Base-by-base conservation (phyloP, 2,113 vertebrate genomes). In the Hypomesus transpacificus region DNA sequence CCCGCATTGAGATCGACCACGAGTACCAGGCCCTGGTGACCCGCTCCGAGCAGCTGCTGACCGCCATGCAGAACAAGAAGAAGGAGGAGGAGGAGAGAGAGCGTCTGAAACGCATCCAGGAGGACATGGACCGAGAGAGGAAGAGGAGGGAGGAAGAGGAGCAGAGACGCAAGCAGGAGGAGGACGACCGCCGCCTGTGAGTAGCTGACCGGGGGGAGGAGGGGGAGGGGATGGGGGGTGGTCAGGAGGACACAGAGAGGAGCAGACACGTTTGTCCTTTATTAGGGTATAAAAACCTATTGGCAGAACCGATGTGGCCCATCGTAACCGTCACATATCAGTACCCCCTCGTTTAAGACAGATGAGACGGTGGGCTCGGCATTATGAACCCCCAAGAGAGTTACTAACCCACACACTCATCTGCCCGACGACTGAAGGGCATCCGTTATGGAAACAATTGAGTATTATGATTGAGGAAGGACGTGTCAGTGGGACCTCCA, bases 21-120 rank as follows among this genome's bases (percentile, higher is more conserved):
- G 94, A 96, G 78, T 94, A 95, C 58, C 90, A 92, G 46, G 88
- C 89, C 0, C 88, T 98, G 61, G 94, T 98, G 68, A 92, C 71
- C 46, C 95, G 95, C 73, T 98, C 97, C 0, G 94, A 96, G 86
- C 84, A 92, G 28, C 95, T 99, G 71, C 93, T 99, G 60, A 88
- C 83, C 8, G 86, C 91, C 0, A 83, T 99, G 84, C 97, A 98
- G 89, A 96, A 95, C 80, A 96, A 94, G 83, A 98, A 95, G 50
- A 95, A 98, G 82, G 93, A 98, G 82, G 94, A 98, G 75, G 96
- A 98, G 68, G 97, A 98, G 87, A 89, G 94, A 0, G 96, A 96
- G 88, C 87, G 96, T 8, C 90, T 98, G 61, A 88, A 85, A 0
- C 93, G 86, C 22, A 98, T 99, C 86, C 94, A 98, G 83, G 95